Conservation (phyloP, 2,888 invertebrate species). For the Acanthosoma haemorrhoidale region DNA sequence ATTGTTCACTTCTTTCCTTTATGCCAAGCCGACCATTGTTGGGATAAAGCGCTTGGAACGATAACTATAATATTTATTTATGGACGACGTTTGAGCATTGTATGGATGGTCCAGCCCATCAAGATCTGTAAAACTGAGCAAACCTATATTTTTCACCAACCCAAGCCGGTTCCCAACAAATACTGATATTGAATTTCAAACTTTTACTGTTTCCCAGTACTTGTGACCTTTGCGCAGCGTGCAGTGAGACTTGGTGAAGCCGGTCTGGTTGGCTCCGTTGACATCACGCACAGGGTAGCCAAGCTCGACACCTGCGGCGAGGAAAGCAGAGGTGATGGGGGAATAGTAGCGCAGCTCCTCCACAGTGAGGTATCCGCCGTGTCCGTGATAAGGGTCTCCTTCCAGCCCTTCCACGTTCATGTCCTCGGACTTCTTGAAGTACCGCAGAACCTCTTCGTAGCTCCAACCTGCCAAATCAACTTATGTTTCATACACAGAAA, state of each 20-base stretch:
- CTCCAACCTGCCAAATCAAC: slow-evolving; percentile 72
- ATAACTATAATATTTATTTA: no score
- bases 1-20: no score
- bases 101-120: no score
- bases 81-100: no score
- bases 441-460: slow-evolving; percentile 65
- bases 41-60: no score
- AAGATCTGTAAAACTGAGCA: no score
- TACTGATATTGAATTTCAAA: no score
- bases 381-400: slow-evolving; percentile 60
- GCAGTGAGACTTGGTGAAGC: slow-evolving; percentile 70
- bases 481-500: no score
- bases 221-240: slow-evolving; percentile 63
- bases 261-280: slow-evolving; percentile 73
- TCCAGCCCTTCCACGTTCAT: slow-evolving; percentile 60
- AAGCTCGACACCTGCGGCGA: slow-evolving; percentile 63
- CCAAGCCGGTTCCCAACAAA: no score
- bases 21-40: no score
- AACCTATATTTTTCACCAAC: no score
- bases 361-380: slow-evolving; percentile 65
- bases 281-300: slow-evolving; percentile 66
- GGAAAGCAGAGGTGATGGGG: slow-evolving; percentile 62
- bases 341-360: slow-evolving; percentile 67
- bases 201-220: no score
- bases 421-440: slow-evolving; percentile 76